Conservation (phyloP, 2,113 vertebrate genomes). For the Nothoprocta perdicaria region DNA sequence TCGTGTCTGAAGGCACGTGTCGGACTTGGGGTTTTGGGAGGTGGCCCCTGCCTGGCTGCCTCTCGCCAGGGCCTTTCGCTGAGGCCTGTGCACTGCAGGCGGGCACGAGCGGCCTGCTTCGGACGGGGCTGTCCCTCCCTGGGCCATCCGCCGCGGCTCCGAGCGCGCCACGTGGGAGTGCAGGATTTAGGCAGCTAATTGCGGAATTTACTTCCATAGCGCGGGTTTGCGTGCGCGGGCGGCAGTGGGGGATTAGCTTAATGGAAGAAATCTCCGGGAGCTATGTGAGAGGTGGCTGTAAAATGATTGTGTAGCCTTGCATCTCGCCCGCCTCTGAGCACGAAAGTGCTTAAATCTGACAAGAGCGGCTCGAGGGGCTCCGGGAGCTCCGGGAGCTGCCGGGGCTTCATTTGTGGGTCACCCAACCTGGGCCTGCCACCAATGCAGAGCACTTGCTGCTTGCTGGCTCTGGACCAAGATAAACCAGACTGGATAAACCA, state of each 20-base stretch:
- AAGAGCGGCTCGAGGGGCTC: not conserved
- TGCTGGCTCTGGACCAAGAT: not conserved
- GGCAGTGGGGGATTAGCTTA: slow-evolving; percentile 55
- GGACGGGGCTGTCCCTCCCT: not conserved
- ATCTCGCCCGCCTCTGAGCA: slow-evolving; percentile 48
- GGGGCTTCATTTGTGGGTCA: not conserved
- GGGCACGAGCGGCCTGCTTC: not conserved
- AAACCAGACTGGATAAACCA: not conserved
- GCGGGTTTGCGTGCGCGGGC: not conserved
- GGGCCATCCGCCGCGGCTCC: slow-evolving; percentile 23
- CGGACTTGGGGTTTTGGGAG: not conserved
- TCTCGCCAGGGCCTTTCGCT: not conserved
- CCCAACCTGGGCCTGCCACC: not conserved
- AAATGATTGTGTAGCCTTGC: slow-evolving; percentile 31
- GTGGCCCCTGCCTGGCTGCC: not conserved
- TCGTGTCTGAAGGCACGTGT: not conserved
- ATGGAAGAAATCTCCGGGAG: slow-evolving; percentile 51
- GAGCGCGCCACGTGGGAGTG: slow-evolving; percentile 1
- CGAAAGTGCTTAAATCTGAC: not conserved
- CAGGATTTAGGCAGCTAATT: slow-evolving; percentile 40
- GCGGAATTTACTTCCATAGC: slow-evolving; percentile 51
- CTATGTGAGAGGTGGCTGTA: slow-evolving; percentile 42
- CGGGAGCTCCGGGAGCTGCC: not conserved
- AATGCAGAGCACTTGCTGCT: not conserved
- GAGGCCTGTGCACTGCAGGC: not conserved